Percentiles rank a stretch among this genome's conserved stretches.
These are phyloP conservation scores for Garrulus glandarius DNA, from an alignment of 2,797 vertebrate species.

Conservation along the genomic window DNA sequence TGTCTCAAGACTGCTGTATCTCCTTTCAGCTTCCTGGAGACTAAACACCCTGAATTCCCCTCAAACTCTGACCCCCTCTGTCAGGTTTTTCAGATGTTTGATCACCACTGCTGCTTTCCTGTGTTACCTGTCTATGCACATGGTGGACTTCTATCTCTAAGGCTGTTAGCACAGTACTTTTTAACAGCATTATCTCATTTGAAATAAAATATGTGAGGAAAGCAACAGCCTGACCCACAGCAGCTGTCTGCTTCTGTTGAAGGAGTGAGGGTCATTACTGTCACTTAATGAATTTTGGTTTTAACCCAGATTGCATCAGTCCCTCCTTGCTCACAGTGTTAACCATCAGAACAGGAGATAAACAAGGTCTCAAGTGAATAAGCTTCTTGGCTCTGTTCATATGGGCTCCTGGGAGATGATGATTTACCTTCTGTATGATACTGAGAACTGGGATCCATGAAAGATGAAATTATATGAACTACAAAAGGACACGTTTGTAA, in stretches of 20 bases:
- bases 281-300: slow-evolving; percentile 12
- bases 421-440: slow-evolving; percentile 29
- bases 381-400: slow-evolving; percentile 17
- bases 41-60: neutral
- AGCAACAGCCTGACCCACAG: neutral
- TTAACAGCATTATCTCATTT: neutral
- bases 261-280: neutral
- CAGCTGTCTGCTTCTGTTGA: neutral
- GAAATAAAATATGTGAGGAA: neutral
- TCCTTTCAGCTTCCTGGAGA: neutral
- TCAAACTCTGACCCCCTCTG: neutral
- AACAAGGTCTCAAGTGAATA: slow-evolving; percentile 47
- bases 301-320: slow-evolving; percentile 21
- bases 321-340: neutral
- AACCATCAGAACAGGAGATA: slow-evolving; percentile 40
- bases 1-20: neutral
- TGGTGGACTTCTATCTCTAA: neutral
- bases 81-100: neutral
- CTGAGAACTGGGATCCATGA: neutral
- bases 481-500: slow-evolving; percentile 18
- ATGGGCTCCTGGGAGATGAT: neutral
- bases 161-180: neutral
- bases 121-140: neutral
- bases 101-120: neutral
- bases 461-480: neutral